Evolutionary conservation across 2,113 vertebrate species (phyloP), one percentile per base, ranked within the genome.

Genomic region (Pituophis catenifer): DNA sequence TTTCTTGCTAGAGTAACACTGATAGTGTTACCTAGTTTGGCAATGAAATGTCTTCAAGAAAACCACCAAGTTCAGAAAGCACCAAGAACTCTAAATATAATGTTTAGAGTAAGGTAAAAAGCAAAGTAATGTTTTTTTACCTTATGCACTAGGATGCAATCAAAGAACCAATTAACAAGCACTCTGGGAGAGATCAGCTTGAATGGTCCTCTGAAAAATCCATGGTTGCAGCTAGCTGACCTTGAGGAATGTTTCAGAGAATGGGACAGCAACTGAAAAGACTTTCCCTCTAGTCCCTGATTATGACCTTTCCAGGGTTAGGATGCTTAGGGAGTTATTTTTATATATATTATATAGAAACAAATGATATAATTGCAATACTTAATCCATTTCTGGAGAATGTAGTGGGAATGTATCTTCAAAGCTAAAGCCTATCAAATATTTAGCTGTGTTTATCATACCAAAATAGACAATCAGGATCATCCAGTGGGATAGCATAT

Each of bases 381-480:
- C n/a, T 55, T 89, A 88, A 53, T 29, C 87, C 13, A 26, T 65
- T 26, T 65, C 55, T 94, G 94, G 55, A 92, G 54, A 95, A 91
- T 62, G 89, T 93, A 90, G 53, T 93, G 93, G 81, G 95, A 93
- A 95, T 53, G 33, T 95, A 93, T 93, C 93, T 94, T 93, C 93
- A 93, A 92, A 90, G 10, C 23, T 54, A 53, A 65, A 90, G 23
- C 86, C 75, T 89, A 86, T 70, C 58, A 48, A 94, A 3, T 95
- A 93, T 94, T 96, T 94, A 95, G 93, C 93, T 96, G 93, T 87
- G 50, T 93, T 95, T 93, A 95, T 96, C 89, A 11, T 93, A 94
- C 81, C 93, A 91, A 88, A 88, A 75, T 89, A 96, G 70, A 38
- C n/a, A 33, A 97, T 95, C 95, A 95, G 94, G 88, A 93, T 48